Conservation (phyloP, 2,888 invertebrate species). For the Druceiella hillmani region DNA sequence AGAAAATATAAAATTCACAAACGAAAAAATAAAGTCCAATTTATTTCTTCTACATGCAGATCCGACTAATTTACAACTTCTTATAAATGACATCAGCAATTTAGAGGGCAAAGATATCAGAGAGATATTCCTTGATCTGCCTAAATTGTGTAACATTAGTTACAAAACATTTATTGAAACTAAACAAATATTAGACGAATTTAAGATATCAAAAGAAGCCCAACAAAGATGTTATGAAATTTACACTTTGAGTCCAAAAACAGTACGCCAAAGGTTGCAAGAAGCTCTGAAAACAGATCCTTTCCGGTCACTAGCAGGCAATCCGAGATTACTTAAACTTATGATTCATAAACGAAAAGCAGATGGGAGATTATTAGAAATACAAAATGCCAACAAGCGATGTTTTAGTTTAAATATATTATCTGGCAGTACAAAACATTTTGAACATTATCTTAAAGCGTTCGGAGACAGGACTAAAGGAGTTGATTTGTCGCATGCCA, state of each 20-base stretch:
- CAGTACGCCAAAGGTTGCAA: slow-evolving; percentile 36
- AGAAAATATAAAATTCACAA: slow-evolving; percentile 35
- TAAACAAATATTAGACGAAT: slow-evolving; percentile 35
- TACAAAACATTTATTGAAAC: slow-evolving; percentile 34
- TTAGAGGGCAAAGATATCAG: slow-evolving; percentile 44
- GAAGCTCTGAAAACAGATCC: slow-evolving; percentile 38
- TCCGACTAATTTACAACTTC: slow-evolving; percentile 38
- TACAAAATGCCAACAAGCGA: slow-evolving; percentile 39
- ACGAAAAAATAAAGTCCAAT: slow-evolving; percentile 40
- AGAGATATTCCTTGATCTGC: slow-evolving; percentile 40
- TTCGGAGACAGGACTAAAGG: slow-evolving; percentile 44
- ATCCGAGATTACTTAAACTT: slow-evolving; percentile 44
- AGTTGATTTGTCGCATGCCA: slow-evolving; percentile 41
- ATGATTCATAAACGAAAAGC: slow-evolving; percentile 41
- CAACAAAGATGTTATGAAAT: slow-evolving; percentile 44
- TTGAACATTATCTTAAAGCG: slow-evolving; percentile 39
- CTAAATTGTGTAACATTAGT: slow-evolving; percentile 38
- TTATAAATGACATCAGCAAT: slow-evolving; percentile 33
- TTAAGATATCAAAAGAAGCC: slow-evolving; percentile 37
- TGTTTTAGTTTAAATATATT: slow-evolving; percentile 42
- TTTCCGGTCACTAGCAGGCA: slow-evolving; percentile 35
- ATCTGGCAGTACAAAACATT: slow-evolving; percentile 38
- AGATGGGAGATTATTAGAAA: slow-evolving; percentile 32
- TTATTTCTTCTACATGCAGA: slow-evolving; percentile 41
- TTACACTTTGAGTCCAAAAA: slow-evolving; percentile 37